Base-by-base conservation (phyloP, 2,113 vertebrate genomes). In the Chlamydotis undulata region DNA sequence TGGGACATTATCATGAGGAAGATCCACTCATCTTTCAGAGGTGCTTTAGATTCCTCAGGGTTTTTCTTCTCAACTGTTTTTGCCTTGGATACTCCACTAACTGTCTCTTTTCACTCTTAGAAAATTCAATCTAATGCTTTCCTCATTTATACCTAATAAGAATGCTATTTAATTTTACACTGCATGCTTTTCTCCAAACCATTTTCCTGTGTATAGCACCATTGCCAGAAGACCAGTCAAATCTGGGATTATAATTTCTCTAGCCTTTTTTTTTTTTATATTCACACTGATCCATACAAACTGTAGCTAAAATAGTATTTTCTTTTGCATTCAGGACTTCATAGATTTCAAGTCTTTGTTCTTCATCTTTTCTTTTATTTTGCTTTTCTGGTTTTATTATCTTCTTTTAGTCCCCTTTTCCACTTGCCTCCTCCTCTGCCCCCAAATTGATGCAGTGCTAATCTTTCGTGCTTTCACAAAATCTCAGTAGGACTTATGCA, bases 331-430 rank as follows among this genome's bases (percentile, higher is more conserved):
- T 78, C 23, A 25, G 7, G 6, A 25, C 13, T 22, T 76, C 28
- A 41, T 8, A n/a, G 5, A 65, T 5, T 39, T 47, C 21, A 35
- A 9, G 2, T 3, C 7, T 37, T 37, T 37, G 11, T 4, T 41
- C 1, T 19, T 26, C 0, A 4, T 4, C 1, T 1, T 12, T 12
- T 17, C 18, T 18, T 1, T 47, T 43, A 16, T 15, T 43, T 43
- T 43, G 41, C 14, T 43, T 9, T 35, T 59, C 15, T 67, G 19
- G 16, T 83, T 24, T 47, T 29, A 12, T 56, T 57, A 2, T 25
- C 4, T 50, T 35, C 3, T 35, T 33, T 74, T 74, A 57, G 17
- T 57, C 5, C 39, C 23, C 4, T 74, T 56, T 37, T 24, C 6
- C 17, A 43, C 6, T 3, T 33, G 11, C 12, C 11, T 13, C 9